phyloP scores from a whole-genome alignment of 2,888 invertebrate species.

The Tenthredo scrophulariae region DNA sequence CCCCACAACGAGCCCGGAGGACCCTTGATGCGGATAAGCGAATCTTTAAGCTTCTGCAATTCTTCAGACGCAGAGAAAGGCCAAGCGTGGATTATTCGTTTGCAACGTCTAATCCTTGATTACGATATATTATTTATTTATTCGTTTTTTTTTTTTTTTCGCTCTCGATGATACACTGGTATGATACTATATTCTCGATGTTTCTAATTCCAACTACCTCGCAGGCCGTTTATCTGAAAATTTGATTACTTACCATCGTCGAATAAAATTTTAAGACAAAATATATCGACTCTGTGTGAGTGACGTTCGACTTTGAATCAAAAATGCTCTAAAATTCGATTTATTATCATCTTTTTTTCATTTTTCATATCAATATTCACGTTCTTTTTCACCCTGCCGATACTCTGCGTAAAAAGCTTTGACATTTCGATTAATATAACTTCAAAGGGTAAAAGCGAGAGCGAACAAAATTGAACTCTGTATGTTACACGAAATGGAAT shows the following conservation, averaged over 20 bases:
- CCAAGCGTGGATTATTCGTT: background rate
- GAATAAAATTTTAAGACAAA: background rate
- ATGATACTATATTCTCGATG: background rate
- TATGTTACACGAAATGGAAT: background rate
- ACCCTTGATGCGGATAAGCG: background rate
- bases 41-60: background rate
- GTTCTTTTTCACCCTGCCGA: background rate
- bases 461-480: conserved; percentile 28
- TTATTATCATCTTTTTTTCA: background rate
- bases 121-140: background rate
- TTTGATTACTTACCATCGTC: background rate
- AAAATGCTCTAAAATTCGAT: background rate
- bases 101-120: background rate
- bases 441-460: conserved; percentile 37
- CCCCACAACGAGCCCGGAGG: background rate
- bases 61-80: background rate
- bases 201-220: background rate
- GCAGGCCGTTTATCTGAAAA: background rate
- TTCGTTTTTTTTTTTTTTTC: background rate
- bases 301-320: background rate
- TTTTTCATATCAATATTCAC: background rate
- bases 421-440: conserved; percentile 26
- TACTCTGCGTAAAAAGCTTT: conserved; percentile 13
- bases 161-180: background rate
- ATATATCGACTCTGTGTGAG: background rate